Evolutionary conservation across 2,797 vertebrate genomes (phyloP), one percentile per base, ranked within the genome.

Genomic region (Rhabdophis nuchalis): DNA sequence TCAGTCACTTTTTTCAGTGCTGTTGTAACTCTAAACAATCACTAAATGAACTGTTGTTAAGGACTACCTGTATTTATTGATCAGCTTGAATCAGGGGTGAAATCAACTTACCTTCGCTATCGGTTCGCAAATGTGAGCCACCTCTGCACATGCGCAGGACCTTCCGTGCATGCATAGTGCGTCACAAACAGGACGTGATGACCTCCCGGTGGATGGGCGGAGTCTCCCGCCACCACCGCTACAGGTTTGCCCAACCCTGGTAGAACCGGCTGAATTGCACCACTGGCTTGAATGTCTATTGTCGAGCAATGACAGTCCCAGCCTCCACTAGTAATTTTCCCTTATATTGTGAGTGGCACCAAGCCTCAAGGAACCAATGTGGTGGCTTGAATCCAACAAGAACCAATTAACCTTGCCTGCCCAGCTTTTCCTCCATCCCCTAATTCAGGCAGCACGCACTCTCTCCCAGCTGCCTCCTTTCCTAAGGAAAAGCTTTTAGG

Each of bases 351-450:
- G 86, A 18, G 91, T 88, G 94, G 12, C 85, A 29, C 29, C 0
- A 0, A 90, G 0, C 29, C 68, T 64, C 77, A 27, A 68, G 61
- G 68, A 10, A 18, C 10, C 32, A 72, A 25, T 36, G 32, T 46
- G 18, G 25, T 92, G 92, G 50, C 10, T 64, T 72, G 92, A 54
- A 72, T 90, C 89, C 88, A 91, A 32, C 93, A 60, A 29, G 68
- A 88, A 6, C n/a, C 1, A 41, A 8, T 0, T 1, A 86, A 60
- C 12, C 61, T 8, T 29, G n/a, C 87, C 85, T 1, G 50, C 85
- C 91, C 89, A 0, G 0, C 54, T 27, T 3, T 20, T 72, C 46
- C 56, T 0, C 0, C 0, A 5, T 0, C 61, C 50, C 36, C 23
- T 0, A 0, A 85, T 20, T 54, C 9, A 61, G 91, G 27, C 12